Conservation (phyloP, 2,888 invertebrate species). For the Cheilosia scutellata region DNA sequence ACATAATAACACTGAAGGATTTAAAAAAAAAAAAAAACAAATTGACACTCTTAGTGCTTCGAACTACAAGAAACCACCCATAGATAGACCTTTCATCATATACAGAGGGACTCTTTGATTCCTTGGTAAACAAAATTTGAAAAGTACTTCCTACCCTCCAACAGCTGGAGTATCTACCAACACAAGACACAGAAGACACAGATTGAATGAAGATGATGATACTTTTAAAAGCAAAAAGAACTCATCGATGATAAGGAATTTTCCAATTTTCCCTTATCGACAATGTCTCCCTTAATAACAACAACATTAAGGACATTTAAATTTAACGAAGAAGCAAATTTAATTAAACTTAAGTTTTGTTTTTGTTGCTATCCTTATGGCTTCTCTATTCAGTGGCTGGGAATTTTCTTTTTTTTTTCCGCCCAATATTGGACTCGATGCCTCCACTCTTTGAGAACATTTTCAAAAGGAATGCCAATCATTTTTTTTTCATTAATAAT, state of each 20-base stretch:
- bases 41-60: no score
- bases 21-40: no score
- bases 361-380: slow-evolving; percentile 27
- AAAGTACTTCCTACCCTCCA: slow-evolving; percentile 47
- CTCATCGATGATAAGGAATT: slow-evolving; percentile 72
- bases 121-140: slow-evolving; percentile 43
- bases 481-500: slow-evolving; percentile 65
- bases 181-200: slow-evolving; percentile 32
- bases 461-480: slow-evolving; percentile 71
- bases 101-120: not conserved
- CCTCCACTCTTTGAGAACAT: slow-evolving; percentile 11
- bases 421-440: not conserved
- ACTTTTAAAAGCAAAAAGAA: slow-evolving; percentile 63
- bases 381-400: slow-evolving; percentile 10
- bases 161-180: not conserved
- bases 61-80: not conserved
- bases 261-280: slow-evolving; percentile 66
- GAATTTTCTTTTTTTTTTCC: not conserved
- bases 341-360: slow-evolving; percentile 69
- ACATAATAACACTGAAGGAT: not conserved
- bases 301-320: slow-evolving; percentile 57
- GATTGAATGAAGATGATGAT: slow-evolving; percentile 59
- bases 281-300: slow-evolving; percentile 13
- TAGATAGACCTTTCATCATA: not conserved
- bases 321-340: slow-evolving; percentile 71